Conservation (phyloP, 2,797 vertebrate species). For the Rhyacichthys aspro region DNA sequence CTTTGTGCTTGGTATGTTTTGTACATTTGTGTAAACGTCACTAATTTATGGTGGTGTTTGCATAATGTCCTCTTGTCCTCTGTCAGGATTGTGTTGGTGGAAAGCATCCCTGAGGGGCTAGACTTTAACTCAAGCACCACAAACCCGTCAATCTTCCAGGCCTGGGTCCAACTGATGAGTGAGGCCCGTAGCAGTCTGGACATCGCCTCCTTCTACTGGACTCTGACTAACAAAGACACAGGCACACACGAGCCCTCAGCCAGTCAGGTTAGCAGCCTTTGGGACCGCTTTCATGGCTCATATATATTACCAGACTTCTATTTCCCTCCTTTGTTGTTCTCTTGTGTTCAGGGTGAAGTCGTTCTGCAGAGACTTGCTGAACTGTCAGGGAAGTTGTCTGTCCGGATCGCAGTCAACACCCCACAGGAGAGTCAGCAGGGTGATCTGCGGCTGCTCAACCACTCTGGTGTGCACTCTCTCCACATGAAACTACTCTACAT, state of each 20-base stretch:
- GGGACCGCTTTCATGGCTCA: too few species aligned
- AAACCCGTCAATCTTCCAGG: slow-evolving; percentile 82
- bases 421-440: slow-evolving; percentile 43
- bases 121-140: slow-evolving; percentile 76
- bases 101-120: slow-evolving; percentile 91
- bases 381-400: slow-evolving; percentile 72
- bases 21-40: too few species aligned
- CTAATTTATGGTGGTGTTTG: too few species aligned
- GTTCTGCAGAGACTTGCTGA: slow-evolving; percentile 79
- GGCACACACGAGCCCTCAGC: slow-evolving; percentile 84
- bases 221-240: slow-evolving; percentile 88
- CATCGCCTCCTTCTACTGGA: slow-evolving; percentile 97
- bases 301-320: too few species aligned
- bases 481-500: neutral
- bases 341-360: slow-evolving; percentile 80
- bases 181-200: slow-evolving; percentile 83
- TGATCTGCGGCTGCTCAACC: slow-evolving; percentile 75
- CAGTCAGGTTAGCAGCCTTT: slow-evolving; percentile 74
- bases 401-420: slow-evolving; percentile 85
- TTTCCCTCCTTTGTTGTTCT: neutral
- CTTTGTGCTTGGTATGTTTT: too few species aligned
- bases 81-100: slow-evolving; percentile 84
- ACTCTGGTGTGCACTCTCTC: slow-evolving; percentile 56
- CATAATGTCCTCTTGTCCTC: neutral
- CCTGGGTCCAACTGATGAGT: slow-evolving; percentile 83